Conservation (phyloP, 1,140 invertebrate species). For the Sinella curviseta region DNA sequence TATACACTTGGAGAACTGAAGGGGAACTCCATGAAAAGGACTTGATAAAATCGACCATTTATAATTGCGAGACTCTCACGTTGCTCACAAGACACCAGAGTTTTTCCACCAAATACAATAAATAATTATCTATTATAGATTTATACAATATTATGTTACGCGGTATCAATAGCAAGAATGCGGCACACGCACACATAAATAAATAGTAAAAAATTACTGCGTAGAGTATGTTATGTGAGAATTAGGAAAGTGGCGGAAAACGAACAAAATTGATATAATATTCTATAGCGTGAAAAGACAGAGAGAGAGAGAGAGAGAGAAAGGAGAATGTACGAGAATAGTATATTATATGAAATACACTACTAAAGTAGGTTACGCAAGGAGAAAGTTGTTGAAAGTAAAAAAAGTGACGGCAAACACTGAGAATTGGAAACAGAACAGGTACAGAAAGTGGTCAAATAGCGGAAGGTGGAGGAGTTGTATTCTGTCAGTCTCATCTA, state of each 20-base stretch:
- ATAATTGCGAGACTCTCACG: slow-evolving; percentile 11
- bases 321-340: slow-evolving; percentile 37
- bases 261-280: background rate
- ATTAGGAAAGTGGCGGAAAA: slow-evolving; percentile 31
- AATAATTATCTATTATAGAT: background rate
- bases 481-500: too few species aligned
- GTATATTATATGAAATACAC: slow-evolving; percentile 1
- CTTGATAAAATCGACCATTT: background rate
- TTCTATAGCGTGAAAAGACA: background rate
- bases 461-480: too few species aligned
- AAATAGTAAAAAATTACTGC: too few species aligned
- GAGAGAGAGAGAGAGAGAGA: slow-evolving; percentile 11
- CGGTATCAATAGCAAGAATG: background rate
- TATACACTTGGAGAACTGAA: slow-evolving; percentile 6
- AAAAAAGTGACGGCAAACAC: background rate
- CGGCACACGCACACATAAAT: background rate
- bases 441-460: too few species aligned
- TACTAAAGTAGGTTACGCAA: too few species aligned
- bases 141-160: background rate
- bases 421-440: too few species aligned
- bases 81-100: slow-evolving; percentile 43
- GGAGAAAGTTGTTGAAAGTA: background rate
- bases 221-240: slow-evolving; percentile 20
- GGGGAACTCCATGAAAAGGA: background rate
- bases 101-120: slow-evolving; percentile 45